phyloP scores from a whole-genome alignment of 2,113 vertebrate genomes.

The Dicentrarchus labrax region DNA sequence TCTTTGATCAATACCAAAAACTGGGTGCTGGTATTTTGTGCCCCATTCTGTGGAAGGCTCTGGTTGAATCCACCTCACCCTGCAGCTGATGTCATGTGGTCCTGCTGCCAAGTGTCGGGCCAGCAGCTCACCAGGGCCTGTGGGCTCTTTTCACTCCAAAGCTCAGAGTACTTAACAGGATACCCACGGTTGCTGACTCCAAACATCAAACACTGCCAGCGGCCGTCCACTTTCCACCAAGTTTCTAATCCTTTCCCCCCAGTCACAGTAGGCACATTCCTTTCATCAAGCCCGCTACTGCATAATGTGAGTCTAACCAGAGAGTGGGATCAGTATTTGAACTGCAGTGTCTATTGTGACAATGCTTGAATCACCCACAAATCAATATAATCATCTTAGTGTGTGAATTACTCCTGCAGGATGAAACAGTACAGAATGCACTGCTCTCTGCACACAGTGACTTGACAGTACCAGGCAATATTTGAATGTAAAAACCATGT shows the following conservation, averaged over 20 bases:
- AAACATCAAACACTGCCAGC: slow-evolving; percentile 22
- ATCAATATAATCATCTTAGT: slow-evolving; percentile 3
- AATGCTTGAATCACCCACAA: background rate
- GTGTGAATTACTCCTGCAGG: background rate
- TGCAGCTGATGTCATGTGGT: slow-evolving; percentile 31
- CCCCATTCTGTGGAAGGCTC: background rate
- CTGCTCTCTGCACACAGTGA: background rate
- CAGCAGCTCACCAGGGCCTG: slow-evolving; percentile 36
- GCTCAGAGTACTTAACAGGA: slow-evolving; percentile 54
- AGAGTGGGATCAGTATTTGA: background rate
- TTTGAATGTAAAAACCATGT: background rate
- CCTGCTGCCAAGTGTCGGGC: slow-evolving; percentile 12
- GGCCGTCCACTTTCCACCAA: background rate
- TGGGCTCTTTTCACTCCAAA: slow-evolving; percentile 54
- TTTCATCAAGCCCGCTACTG: background rate
- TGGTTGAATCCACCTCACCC: background rate
- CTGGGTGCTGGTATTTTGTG: background rate
- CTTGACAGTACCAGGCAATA: background rate
- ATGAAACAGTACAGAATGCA: background rate
- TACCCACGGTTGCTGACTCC: slow-evolving; percentile 33
- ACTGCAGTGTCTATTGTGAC: background rate
- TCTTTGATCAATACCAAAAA: background rate
- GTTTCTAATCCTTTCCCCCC: slow-evolving; percentile 16
- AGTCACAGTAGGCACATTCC: slow-evolving; percentile 31
- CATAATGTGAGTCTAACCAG: background rate